Conservation (phyloP, 2,888 invertebrate species). For the Patella pellucida region DNA sequence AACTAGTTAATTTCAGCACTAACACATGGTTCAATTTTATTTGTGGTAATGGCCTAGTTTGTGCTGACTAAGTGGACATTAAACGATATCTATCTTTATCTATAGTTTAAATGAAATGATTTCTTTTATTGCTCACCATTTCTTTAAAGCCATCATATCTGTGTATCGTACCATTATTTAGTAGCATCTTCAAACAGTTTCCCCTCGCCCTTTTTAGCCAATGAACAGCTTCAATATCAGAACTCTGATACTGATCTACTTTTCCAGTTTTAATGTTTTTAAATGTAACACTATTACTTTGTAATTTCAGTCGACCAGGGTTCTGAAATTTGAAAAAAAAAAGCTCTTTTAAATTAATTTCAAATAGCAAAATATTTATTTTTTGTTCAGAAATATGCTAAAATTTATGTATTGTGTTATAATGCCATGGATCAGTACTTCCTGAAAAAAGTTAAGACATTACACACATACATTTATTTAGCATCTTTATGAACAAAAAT, state of each 20-base stretch:
- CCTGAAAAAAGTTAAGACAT: no score
- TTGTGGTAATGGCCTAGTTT: no score
- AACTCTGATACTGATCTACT: constrained; percentile 87
- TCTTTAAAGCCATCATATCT: constrained; percentile 96
- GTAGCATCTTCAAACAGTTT: constrained; percentile 89
- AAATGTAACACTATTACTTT: constrained; percentile 90
- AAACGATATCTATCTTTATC: no score
- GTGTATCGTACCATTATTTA: constrained; percentile 90
- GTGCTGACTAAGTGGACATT: no score
- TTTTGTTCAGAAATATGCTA: neutral
- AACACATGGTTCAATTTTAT: no score
- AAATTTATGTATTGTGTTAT: neutral
- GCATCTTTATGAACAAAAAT: no score
- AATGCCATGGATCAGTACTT: neutral
- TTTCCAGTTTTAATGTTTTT: constrained; percentile 97
- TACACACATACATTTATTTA: no score
- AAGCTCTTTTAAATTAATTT: neutral
- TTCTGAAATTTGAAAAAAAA: constrained; percentile 77
- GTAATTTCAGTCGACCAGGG: constrained; percentile 90
- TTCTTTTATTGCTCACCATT: constrained; percentile 74
- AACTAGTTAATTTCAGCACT: no score
- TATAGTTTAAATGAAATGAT: no score
- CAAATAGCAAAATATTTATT: neutral
- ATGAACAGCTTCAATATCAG: constrained; percentile 90
- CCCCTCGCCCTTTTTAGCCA: constrained; percentile 93